These are phyloP conservation scores for Bubalus kerabau DNA, from an alignment of 2,113 vertebrate genomes.

Conservation along the genomic window DNA sequence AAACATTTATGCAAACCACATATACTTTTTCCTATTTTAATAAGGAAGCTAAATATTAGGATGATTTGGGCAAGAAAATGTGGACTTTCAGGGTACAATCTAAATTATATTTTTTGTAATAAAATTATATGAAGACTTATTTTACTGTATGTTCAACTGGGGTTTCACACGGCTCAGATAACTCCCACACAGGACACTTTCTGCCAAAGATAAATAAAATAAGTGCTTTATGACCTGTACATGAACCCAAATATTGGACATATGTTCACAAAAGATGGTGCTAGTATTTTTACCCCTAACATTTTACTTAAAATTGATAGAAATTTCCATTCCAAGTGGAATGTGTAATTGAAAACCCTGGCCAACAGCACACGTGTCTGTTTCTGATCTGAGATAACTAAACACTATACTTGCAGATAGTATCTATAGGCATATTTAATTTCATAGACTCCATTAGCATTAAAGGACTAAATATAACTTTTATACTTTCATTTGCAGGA, in stretches of 20 bases:
- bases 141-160: not conserved
- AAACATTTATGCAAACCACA: not conserved
- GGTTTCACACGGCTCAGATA: not conserved
- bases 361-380: not conserved
- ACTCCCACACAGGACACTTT: not conserved
- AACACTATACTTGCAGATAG: not conserved
- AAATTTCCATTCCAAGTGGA: not conserved
- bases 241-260: not conserved
- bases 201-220: not conserved
- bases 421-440: not conserved
- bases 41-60: not conserved
- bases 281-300: not conserved
- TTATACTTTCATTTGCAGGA: not conserved
- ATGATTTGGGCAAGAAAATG: not conserved
- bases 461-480: not conserved
- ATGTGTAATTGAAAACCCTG: not conserved
- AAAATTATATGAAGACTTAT: not conserved
- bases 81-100: not conserved
- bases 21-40: not conserved
- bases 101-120: not conserved
- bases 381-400: not conserved
- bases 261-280: not conserved
- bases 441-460: not conserved
- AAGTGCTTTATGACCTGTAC: not conserved
- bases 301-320: not conserved